Evolutionary conservation across 2,113 vertebrate genomes (phyloP).

Genomic region (Esox niger): DNA sequence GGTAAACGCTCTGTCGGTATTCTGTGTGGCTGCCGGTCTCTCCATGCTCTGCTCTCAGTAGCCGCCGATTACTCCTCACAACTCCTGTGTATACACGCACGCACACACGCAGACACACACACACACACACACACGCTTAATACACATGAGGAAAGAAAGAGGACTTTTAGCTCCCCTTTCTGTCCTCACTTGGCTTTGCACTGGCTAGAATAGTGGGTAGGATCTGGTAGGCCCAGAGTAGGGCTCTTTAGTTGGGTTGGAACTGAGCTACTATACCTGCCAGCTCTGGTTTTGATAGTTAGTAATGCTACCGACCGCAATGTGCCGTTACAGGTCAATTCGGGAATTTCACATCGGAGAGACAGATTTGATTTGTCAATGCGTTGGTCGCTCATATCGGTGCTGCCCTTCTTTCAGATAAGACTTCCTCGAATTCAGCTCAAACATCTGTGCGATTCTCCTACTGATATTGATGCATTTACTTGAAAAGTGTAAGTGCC

Average conservation of each 20-base stretch:
- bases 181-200: neutral
- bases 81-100: neutral
- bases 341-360: too few relatives aligned
- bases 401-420: neutral
- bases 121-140: neutral
- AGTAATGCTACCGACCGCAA: neutral
- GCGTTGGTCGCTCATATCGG: neutral
- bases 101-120: slow-evolving; percentile 17
- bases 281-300: slow-evolving; percentile 4
- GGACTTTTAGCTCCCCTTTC: neutral
- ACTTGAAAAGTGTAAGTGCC: neutral
- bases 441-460: neutral
- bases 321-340: neutral
- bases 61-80: neutral
- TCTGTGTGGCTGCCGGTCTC: slow-evolving; percentile 91
- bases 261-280: neutral
- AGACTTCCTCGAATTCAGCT: neutral
- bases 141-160: neutral
- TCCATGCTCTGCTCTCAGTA: slow-evolving; percentile 32
- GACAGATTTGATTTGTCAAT: neutral
- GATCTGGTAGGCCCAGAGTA: neutral
- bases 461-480: neutral
- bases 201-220: neutral
- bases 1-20: slow-evolving; percentile 89
- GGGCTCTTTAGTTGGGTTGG: neutral